A percentile compares a stretch with the other conserved stretches of the same genome.
phyloP scores from a whole-genome alignment of 2,888 invertebrate species.

The Melangyna quadrimaculata region DNA sequence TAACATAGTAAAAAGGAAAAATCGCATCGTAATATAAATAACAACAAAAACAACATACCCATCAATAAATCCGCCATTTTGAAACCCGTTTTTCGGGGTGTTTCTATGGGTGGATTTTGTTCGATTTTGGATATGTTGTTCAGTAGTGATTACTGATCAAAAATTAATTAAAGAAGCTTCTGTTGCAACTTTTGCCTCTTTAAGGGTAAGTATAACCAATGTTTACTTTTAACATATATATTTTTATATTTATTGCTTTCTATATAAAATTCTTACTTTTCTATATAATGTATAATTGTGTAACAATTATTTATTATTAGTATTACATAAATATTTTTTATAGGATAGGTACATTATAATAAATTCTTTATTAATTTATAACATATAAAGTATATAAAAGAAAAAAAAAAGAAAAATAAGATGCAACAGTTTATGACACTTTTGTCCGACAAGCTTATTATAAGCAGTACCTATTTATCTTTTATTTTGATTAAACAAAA shows the following conservation, averaged over 20 bases:
- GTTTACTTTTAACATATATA: not conserved
- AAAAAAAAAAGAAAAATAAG: not conserved
- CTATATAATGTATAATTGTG: not conserved
- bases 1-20: no score
- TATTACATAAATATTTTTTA: not conserved
- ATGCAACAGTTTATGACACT: conserved; percentile 48
- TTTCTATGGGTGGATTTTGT: no score
- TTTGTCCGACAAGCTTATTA: conserved; percentile 54
- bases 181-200: no score
- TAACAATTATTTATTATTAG: not conserved
- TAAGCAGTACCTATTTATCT: conserved; percentile 34
- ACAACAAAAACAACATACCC: no score
- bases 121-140: no score
- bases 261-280: not conserved
- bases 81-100: no score
- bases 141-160: no score
- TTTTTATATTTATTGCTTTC: not conserved
- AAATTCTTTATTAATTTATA: not conserved
- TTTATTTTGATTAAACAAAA: not conserved
- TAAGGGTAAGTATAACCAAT: no score
- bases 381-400: not conserved
- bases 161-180: no score
- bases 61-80: no score
- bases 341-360: not conserved
- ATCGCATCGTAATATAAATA: no score